Conservation (phyloP, 1,140 invertebrate species). For the Tenebrio molitor region DNA sequence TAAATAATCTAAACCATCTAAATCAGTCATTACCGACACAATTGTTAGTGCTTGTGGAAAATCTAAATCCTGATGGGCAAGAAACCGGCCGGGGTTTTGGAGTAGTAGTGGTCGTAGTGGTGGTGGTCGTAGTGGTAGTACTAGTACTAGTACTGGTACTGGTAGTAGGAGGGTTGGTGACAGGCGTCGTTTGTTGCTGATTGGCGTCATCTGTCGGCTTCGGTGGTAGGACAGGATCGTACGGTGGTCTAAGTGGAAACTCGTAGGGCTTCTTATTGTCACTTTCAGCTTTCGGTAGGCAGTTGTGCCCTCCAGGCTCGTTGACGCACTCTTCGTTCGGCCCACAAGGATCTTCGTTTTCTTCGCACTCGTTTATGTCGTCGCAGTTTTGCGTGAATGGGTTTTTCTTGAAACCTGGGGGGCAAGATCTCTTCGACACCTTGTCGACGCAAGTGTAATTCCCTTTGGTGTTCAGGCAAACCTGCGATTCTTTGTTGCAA, state of each 20-base stretch:
- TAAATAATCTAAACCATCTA: neutral
- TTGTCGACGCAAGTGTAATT: conserved; percentile 77
- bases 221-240: conserved; percentile 6
- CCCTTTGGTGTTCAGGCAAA: conserved; percentile 80
- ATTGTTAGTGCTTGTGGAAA: conserved; percentile 54
- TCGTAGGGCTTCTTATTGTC: conserved; percentile 15
- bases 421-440: conserved; percentile 72
- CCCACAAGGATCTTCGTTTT: conserved; percentile 74
- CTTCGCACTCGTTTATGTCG: conserved; percentile 84
- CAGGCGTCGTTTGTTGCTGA: conserved; percentile 50
- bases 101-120: conserved; percentile 15
- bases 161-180: conserved; percentile 50
- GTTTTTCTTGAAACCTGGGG: conserved; percentile 78
- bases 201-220: conserved; percentile 59
- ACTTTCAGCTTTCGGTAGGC: conserved; percentile 65
- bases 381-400: conserved; percentile 67
- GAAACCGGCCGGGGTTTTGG: conserved; percentile 3
- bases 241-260: conserved; percentile 13
- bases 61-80: conserved; percentile 62
- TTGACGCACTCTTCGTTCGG: conserved; percentile 79
- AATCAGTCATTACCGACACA: conserved; percentile 60
- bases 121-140: conserved; percentile 6
- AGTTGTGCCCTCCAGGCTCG: conserved; percentile 80
- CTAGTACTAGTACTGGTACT: conserved; percentile 26
- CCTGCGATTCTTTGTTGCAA: conserved; percentile 74